Evolutionary conservation across 2,797 vertebrate genomes (phyloP), one percentile per base, ranked within the genome.

Genomic region (Pseudochaenichthys georgianus): DNA sequence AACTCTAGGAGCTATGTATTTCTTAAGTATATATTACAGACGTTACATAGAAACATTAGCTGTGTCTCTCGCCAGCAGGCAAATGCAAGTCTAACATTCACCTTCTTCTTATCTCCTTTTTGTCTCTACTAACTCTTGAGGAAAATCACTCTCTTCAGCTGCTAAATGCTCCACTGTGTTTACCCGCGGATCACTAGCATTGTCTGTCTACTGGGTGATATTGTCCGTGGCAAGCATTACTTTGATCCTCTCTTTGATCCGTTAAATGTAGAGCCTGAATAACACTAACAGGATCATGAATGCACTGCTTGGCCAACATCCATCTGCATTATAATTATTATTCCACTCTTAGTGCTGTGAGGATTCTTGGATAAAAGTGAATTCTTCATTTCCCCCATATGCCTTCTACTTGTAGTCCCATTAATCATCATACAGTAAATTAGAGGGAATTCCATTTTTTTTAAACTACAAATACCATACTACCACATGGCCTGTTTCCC

Each of bases 401-500:
- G 11, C 50, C 21, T 31, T 2, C 11, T 42, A 23, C 54, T 23
- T 66, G 69, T 17, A 43, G 64, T 42, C 52, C 51, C 42, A 72
- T 79, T 72, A 17, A 51, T 75, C 66, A 55, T 60, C 52, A 72
- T 71, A 70, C 5, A 61, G 13, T 60, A n/a, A 63, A 57, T 72
- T 41, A 53, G 23, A 62, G 48, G 8, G 57, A 73, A 53, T 64
- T 45, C 11, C 11, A 60, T 71, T 74, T 80, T 66, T 82, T 83
- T 59, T 64, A 52, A 80, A 78, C 77, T 81, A 73, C 70, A 84
- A 80, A 84, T 73, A 78, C 73, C 69, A 86, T 19, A 34, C 62
- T 68, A 65, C 75, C 66, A 81, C 51, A 47, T 17, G 3, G 50
- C 46, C 70, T 46, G 21, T 78, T 54, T 52, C 9, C 46, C 28